Evolutionary conservation across 1,140 invertebrate genomes (phyloP).

Genomic region (Leptinotarsa defecta): DNA sequence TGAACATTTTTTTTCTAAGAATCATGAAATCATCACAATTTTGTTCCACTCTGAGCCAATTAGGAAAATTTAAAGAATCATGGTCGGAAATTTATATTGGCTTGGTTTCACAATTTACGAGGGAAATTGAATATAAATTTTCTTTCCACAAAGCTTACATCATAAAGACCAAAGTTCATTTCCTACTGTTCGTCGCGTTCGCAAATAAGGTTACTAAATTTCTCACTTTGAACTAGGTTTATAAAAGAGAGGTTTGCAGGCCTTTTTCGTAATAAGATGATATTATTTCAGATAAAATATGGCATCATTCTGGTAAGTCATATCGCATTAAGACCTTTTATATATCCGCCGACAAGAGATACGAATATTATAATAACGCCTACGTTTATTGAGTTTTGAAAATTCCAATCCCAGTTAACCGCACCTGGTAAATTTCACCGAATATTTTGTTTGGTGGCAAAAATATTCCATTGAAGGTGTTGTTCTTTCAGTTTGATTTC

Average conservation of each 20-base stretch:
- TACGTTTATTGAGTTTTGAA: too few relatives aligned
- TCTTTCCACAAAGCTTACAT: slow-evolving; percentile 18
- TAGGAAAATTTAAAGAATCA: slow-evolving; percentile 25
- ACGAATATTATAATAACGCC: too few relatives aligned
- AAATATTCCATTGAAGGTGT: too few relatives aligned
- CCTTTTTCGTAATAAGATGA: slow-evolving; percentile 29
- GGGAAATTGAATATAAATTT: slow-evolving; percentile 39
- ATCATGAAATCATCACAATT: too few relatives aligned
- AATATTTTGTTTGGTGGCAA: too few relatives aligned
- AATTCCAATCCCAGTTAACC: too few relatives aligned
- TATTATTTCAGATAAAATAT: slow-evolving; percentile 25
- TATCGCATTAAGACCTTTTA: neutral
- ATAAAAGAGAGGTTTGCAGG: slow-evolving; percentile 17
- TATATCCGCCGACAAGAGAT: neutral
- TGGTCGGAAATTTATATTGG: slow-evolving; percentile 16
- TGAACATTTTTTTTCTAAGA: too few relatives aligned
- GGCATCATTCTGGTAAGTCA: slow-evolving; percentile 20
- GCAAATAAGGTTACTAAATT: slow-evolving; percentile 37
- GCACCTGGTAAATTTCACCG: too few relatives aligned
- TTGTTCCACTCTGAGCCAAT: too few relatives aligned
- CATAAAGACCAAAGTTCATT: slow-evolving; percentile 30
- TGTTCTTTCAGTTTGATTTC: too few relatives aligned
- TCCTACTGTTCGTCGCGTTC: slow-evolving; percentile 27
- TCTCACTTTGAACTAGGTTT: slow-evolving; percentile 12
- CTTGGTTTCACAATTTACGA: slow-evolving; percentile 32